Percentiles rank a stretch among this genome's conserved stretches.
These are phyloP conservation scores for Dolichopus griseipennis DNA, from an alignment of 2,888 invertebrate species.

Conservation along the genomic window DNA sequence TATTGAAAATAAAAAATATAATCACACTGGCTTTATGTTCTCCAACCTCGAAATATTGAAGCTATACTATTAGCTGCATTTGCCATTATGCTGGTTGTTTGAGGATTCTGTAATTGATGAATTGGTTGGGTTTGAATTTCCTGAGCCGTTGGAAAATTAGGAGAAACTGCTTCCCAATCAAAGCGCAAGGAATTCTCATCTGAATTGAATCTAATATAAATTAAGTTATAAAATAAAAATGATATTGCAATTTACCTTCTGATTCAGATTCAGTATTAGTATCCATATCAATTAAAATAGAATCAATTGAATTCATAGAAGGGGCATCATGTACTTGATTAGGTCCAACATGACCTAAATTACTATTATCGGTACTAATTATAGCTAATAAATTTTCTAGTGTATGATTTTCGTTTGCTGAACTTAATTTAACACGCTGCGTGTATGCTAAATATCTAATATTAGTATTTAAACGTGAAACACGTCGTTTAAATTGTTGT, in stretches of 20 bases:
- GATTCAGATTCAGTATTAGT: conserved; percentile 57
- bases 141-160: conserved; percentile 31
- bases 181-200: conserved; percentile 58
- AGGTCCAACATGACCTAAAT: conserved; percentile 63
- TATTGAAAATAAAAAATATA: background rate
- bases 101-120: conserved; percentile 30
- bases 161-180: conserved; percentile 69
- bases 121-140: conserved; percentile 31
- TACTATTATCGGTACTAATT: conserved; percentile 54
- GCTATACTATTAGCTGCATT: conserved; percentile 76
- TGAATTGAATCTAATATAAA: conserved; percentile 12
- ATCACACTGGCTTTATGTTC: background rate
- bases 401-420: conserved; percentile 59
- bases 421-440: conserved; percentile 58
- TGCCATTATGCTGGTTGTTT: conserved; percentile 54
- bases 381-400: conserved; percentile 63
- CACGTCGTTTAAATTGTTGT: conserved; percentile 63
- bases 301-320: conserved; percentile 50
- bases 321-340: conserved; percentile 47
- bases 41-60: conserved; percentile 47
- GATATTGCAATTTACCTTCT: conserved; percentile 49
- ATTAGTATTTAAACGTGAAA: conserved; percentile 71
- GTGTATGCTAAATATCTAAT: conserved; percentile 68
- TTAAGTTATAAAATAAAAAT: background rate
- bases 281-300: conserved; percentile 53